phyloP scores from a whole-genome alignment of 2,888 invertebrate genomes.

The Xylota sylvarum region DNA sequence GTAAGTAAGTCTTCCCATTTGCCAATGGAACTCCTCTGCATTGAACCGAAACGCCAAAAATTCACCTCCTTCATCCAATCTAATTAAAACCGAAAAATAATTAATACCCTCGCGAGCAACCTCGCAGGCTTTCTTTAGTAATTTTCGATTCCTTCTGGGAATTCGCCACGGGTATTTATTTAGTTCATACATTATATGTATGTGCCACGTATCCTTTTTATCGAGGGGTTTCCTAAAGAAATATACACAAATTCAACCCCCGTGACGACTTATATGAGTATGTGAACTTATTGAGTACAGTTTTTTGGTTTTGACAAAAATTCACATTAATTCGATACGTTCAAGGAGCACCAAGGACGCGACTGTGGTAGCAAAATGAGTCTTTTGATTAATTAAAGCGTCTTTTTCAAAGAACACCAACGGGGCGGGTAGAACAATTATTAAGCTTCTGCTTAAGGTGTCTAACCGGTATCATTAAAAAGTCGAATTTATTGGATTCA shows the following conservation, averaged over 20 bases:
- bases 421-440: background rate
- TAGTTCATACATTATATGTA: constrained; percentile 52
- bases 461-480: constrained; percentile 67
- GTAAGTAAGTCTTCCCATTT: constrained; percentile 24
- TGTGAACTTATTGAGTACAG: constrained; percentile 60
- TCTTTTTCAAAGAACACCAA: constrained; percentile 48
- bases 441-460: constrained; percentile 38
- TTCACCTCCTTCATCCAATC: constrained; percentile 67
- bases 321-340: constrained; percentile 61
- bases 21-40: constrained; percentile 15
- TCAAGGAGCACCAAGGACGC: constrained; percentile 43
- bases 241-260: constrained; percentile 16
- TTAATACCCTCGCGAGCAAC: constrained; percentile 65
- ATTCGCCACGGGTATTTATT: constrained; percentile 70
- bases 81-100: constrained; percentile 76
- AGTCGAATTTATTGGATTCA: constrained; percentile 75
- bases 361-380: constrained; percentile 57
- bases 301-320: constrained; percentile 64
- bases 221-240: constrained; percentile 27
- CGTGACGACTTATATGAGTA: constrained; percentile 13
- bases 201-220: constrained; percentile 32
- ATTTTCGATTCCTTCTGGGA: constrained; percentile 73
- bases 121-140: constrained; percentile 35
- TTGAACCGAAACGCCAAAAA: constrained; percentile 71
- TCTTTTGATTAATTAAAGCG: constrained; percentile 74